A percentile compares a stretch with the other conserved stretches of the same genome.
Conservation (phyloP, 2,113 vertebrate genomes). For the Alexandromys fortis region DNA sequence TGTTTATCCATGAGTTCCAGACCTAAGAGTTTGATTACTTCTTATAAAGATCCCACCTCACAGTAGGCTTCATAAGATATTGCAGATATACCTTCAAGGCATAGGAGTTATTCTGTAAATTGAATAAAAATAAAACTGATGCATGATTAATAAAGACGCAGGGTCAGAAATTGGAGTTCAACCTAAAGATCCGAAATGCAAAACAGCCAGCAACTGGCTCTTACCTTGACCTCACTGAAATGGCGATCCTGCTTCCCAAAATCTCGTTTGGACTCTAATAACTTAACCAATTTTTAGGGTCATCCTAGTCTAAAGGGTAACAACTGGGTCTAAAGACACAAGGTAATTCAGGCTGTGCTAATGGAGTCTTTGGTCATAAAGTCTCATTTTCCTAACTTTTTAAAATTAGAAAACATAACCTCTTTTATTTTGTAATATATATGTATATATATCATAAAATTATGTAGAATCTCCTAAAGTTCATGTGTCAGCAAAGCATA, state of each 20-base stretch:
- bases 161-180: too few relatives aligned
- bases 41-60: neutral
- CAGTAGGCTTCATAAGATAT: neutral
- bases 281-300: neutral
- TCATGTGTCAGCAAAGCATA: slow-evolving; percentile 14
- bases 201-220: too few relatives aligned
- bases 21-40: neutral
- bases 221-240: too few relatives aligned
- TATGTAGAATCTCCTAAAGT: slow-evolving; percentile 28
- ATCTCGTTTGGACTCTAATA: neutral
- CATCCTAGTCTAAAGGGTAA: neutral
- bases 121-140: neutral
- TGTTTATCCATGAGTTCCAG: neutral
- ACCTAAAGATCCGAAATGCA: too few relatives aligned
- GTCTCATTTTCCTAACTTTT: neutral
- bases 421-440: slow-evolving; percentile 27
- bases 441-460: slow-evolving; percentile 52
- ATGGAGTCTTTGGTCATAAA: neutral
- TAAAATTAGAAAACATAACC: neutral
- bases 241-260: neutral
- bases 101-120: neutral
- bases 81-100: neutral
- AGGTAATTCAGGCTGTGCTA: neutral
- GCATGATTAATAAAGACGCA: too few relatives aligned
- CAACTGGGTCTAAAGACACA: neutral